phyloP scores from a whole-genome alignment of 2,888 invertebrate genomes.

The Metallyticus violacea region DNA sequence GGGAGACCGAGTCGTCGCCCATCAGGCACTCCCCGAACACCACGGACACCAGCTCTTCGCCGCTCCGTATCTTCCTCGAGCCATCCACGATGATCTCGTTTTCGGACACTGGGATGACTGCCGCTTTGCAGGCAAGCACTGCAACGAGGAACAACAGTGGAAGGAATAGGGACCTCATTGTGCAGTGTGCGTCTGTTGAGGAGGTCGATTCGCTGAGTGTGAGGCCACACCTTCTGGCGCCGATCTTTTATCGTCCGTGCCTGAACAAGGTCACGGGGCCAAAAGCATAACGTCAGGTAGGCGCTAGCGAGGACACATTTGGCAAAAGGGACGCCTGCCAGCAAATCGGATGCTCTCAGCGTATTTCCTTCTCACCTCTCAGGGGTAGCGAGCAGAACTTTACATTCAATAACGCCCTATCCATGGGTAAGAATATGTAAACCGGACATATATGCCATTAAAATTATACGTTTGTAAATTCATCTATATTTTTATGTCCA shows the following conservation, averaged over 20 bases:
- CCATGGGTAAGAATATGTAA: too few species aligned
- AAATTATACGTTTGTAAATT: too few species aligned
- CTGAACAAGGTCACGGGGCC: slow-evolving; percentile 9
- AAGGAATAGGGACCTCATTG: background rate
- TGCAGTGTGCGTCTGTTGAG: background rate
- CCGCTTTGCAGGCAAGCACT: background rate
- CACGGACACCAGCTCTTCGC: slow-evolving; percentile 64
- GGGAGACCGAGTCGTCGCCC: slow-evolving; percentile 48
- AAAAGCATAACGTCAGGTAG: background rate
- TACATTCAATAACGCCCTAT: too few species aligned
- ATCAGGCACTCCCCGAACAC: slow-evolving; percentile 71
- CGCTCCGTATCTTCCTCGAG: slow-evolving; percentile 12
- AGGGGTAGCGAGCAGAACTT: too few species aligned
- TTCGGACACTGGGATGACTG: background rate
- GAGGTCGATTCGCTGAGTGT: background rate
- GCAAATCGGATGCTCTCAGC: too few species aligned
- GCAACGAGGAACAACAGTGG: background rate
- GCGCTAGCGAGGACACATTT: background rate
- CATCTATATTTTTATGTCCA: too few species aligned
- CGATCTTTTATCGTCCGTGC: slow-evolving; percentile 30
- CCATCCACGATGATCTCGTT: background rate
- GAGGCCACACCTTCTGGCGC: slow-evolving; percentile 34
- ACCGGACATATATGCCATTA: too few species aligned
- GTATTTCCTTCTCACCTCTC: too few species aligned
- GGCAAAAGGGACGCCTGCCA: background rate